These are phyloP conservation scores for Lepidocolaptes lacrymiger DNA, from an alignment of 2,797 vertebrate genomes.

Conservation along the genomic window DNA sequence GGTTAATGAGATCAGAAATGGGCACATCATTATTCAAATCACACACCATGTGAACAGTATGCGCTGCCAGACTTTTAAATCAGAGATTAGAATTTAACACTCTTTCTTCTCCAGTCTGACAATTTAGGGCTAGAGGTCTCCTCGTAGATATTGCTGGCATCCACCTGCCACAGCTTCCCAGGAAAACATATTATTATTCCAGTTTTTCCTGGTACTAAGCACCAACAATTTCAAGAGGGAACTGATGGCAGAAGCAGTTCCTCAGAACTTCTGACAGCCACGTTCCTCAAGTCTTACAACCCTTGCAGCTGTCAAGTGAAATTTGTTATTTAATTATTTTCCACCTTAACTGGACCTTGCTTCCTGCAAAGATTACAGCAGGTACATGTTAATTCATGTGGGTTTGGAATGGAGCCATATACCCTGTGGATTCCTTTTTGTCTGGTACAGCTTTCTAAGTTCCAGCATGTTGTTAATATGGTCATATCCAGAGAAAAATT, in stretches of 20 bases:
- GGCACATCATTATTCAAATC: conserved; percentile 54
- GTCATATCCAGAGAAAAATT: not conserved
- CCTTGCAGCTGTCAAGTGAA: not conserved
- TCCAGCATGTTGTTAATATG: not conserved
- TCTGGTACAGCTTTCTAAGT: not conserved
- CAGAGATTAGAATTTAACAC: conserved; percentile 53
- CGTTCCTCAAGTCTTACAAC: not conserved
- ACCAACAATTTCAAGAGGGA: not conserved
- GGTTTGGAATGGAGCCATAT: not conserved
- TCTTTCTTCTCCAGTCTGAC: conserved; percentile 8
- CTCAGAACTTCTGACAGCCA: not conserved
- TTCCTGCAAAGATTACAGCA: not conserved
- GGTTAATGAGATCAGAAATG: conserved; percentile 58
- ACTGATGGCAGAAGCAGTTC: not conserved
- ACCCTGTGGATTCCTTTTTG: not conserved
- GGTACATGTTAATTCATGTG: not conserved
- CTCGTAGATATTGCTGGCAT: conserved; percentile 7
- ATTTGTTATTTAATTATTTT: not conserved
- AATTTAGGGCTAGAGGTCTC: conserved; percentile 18
- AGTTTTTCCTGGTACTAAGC: not conserved
- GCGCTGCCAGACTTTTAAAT: conserved; percentile 17
- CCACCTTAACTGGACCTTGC: not conserved
- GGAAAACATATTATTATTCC: not conserved
- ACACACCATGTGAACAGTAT: conserved; percentile 22
- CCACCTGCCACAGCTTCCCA: conserved; percentile 4